Conservation (phyloP, 2,888 invertebrate genomes). For the Rhagonycha fulva region DNA sequence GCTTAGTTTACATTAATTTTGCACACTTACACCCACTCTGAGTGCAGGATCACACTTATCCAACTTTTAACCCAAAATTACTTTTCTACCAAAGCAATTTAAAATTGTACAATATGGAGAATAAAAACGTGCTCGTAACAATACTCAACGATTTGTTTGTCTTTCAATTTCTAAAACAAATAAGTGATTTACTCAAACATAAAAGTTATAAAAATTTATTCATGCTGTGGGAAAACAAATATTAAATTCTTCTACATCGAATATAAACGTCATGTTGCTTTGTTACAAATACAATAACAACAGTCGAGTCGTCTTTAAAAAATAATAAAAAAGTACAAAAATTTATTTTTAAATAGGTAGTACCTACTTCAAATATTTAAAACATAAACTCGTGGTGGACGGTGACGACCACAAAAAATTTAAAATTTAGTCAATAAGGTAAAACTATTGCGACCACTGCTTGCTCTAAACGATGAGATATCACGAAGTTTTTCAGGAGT, state of each 20-base stretch:
- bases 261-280: constrained; percentile 4
- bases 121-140: not conserved
- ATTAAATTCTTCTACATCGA: constrained; percentile 15
- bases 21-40: not conserved
- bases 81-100: not conserved
- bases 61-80: not conserved
- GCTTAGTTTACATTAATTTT: not conserved
- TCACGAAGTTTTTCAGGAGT: not conserved
- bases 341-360: not conserved
- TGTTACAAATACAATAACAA: not conserved
- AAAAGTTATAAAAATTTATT: constrained; percentile 3
- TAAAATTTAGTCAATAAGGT: not conserved
- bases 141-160: not conserved
- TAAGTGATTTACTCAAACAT: not conserved
- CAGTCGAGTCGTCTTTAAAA: not conserved
- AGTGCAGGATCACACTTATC: not conserved
- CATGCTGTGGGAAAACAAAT: constrained; percentile 12
- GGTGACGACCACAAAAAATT: not conserved
- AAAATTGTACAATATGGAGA: not conserved
- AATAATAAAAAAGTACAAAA: not conserved
- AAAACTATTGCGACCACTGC: not conserved
- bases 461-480: not conserved
- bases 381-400: not conserved
- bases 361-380: not conserved
- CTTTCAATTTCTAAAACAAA: constrained; percentile 7